phyloP scores from a whole-genome alignment of 2,113 vertebrate species.

The Climacteris rufus region DNA sequence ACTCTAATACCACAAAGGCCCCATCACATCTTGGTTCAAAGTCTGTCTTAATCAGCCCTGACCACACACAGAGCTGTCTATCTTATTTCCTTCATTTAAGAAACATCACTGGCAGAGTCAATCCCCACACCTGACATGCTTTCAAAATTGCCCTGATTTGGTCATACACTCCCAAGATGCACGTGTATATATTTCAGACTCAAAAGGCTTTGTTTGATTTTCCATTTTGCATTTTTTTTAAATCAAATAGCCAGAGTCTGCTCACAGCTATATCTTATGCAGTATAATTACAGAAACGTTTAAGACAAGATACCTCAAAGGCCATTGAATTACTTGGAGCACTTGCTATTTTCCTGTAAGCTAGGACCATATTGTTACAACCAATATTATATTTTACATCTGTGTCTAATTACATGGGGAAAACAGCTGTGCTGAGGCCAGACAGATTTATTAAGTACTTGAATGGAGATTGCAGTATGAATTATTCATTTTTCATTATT shows the following conservation, averaged over 20 bases:
- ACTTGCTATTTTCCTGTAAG: not conserved
- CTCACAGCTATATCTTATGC: not conserved
- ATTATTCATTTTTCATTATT: slow-evolving; percentile 43
- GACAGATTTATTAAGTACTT: slow-evolving; percentile 1
- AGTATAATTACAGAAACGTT: not conserved
- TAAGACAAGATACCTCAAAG: not conserved
- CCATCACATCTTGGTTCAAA: slow-evolving; percentile 34
- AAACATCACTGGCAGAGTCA: not conserved
- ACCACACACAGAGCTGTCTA: slow-evolving; percentile 46
- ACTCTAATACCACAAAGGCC: slow-evolving; percentile 48
- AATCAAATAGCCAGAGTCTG: not conserved
- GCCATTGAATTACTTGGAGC: not conserved
- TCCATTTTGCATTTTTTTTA: not conserved
- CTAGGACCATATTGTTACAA: not conserved
- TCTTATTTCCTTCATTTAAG: slow-evolving; percentile 21
- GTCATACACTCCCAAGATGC: not conserved
- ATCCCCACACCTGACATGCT: not conserved
- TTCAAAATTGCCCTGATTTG: not conserved
- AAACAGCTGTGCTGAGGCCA: slow-evolving; percentile 42
- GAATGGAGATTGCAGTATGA: slow-evolving; percentile 18
- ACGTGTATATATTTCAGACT: not conserved
- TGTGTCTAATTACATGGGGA: not conserved
- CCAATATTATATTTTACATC: not conserved
- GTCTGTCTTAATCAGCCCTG: slow-evolving; percentile 29
- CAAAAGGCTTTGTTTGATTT: not conserved